phyloP scores from a whole-genome alignment of 2,888 invertebrate genomes.

The Drosophila pseudotalamancana region DNA sequence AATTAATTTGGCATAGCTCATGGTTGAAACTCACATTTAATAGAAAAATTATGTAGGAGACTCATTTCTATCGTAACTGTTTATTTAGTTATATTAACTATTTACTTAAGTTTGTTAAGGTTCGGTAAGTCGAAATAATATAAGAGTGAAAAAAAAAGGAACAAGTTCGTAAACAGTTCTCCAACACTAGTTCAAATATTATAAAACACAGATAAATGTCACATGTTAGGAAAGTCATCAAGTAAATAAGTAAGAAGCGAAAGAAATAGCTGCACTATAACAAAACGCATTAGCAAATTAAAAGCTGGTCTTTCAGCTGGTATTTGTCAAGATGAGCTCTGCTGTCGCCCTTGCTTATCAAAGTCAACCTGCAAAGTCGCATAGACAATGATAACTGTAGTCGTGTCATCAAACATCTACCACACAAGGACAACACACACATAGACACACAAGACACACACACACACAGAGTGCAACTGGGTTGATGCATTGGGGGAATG shows the following conservation, averaged over 20 bases:
- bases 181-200: too few species aligned
- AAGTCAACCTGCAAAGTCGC: conserved; percentile 59
- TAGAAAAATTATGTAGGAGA: too few species aligned
- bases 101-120: too few species aligned
- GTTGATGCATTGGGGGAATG: conserved; percentile 2
- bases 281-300: conserved; percentile 24
- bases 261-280: background rate
- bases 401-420: conserved; percentile 56
- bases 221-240: background rate
- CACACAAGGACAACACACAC: conserved; percentile 10
- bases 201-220: background rate
- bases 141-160: too few species aligned
- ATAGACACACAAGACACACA: conserved; percentile 8
- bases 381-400: conserved; percentile 60
- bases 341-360: conserved; percentile 47
- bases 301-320: conserved; percentile 9
- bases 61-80: too few species aligned
- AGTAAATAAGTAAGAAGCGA: background rate
- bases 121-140: too few species aligned
- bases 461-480: background rate
- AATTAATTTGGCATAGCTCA: too few species aligned
- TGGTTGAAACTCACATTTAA: too few species aligned
- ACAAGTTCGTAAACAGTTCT: too few species aligned
- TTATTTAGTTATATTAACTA: too few species aligned
- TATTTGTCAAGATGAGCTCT: conserved; percentile 12